Evolutionary conservation across 1,140 invertebrate genomes (phyloP), one percentile per base, ranked within the genome.

Genomic region (Gryon sp.): DNA sequence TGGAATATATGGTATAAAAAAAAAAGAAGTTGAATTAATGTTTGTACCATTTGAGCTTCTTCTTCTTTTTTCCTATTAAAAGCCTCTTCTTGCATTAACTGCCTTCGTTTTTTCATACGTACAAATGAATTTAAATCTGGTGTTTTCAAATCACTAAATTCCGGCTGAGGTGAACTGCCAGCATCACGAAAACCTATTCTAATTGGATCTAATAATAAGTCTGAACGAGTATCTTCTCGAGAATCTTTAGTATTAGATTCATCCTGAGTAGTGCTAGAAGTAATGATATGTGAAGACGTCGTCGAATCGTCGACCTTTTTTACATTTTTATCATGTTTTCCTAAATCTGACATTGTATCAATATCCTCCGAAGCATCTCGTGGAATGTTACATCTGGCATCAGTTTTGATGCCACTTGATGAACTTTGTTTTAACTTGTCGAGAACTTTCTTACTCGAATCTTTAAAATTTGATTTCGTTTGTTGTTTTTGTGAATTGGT

Each of bases 111-210:
- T 53, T 85, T 87, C 12, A 81, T 80, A n/a, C 82, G 79, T 22
- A 81, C 43, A 18, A 83, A 80, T n/a, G 87, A 69, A 83, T 86
- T 88, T 5, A 87, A 65, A 70, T 89, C 83, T 4, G 88, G 87
- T 8, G 85, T 86, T 12, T 78, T 68, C 38, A 89, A 79, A 53
- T 88, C 82, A 45, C 59, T 75, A 68, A 89, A 89, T 52, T 89
- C 86, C 4, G 81, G 77, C 48, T 85, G 83, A 14, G 82, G 85
- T 0, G 78, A 82, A 50, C 79, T 82, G 57, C 43, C 72, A 3
- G 66, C 66, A 36, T 88, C 85, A 46, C 87, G 84, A 38, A 88
- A 86, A 22, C 83, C 87, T 46, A 89, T 87, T 76, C 80, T 87
- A 57, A 79, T 77, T 8, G 85, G 80, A 80, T 89, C 86, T 12